Evolutionary conservation across 2,113 vertebrate species (phyloP).

Genomic region (Neotragus moschatus): DNA sequence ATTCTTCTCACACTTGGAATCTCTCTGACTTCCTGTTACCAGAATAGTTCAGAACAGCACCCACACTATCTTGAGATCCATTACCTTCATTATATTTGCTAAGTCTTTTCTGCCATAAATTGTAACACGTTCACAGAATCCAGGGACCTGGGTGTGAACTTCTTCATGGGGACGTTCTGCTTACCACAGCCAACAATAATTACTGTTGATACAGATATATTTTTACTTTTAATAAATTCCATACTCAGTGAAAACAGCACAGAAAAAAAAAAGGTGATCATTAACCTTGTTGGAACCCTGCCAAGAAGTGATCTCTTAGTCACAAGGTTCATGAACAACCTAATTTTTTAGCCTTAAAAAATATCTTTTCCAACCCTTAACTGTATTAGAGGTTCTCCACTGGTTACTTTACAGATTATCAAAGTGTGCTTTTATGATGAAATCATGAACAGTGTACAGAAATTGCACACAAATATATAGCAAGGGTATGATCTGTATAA

Average conservation of each 20-base stretch:
- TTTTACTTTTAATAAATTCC: background rate
- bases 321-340: background rate
- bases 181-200: background rate
- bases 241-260: background rate
- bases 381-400: background rate
- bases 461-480: background rate
- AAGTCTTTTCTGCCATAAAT: background rate
- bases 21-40: background rate
- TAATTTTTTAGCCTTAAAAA: background rate
- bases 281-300: background rate
- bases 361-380: background rate
- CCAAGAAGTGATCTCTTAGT: background rate
- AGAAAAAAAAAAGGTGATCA: background rate
- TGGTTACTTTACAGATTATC: background rate
- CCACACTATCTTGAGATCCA: background rate
- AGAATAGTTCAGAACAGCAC: background rate
- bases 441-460: background rate
- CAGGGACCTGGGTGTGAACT: background rate
- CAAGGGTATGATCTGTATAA: background rate
- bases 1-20: background rate
- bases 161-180: background rate
- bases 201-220: background rate
- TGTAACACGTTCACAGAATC: background rate
- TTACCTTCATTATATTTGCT: background rate
- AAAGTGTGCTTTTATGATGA: background rate